Evolutionary conservation across 2,113 vertebrate genomes (phyloP).

Genomic region (Gopherus evgoodei): DNA sequence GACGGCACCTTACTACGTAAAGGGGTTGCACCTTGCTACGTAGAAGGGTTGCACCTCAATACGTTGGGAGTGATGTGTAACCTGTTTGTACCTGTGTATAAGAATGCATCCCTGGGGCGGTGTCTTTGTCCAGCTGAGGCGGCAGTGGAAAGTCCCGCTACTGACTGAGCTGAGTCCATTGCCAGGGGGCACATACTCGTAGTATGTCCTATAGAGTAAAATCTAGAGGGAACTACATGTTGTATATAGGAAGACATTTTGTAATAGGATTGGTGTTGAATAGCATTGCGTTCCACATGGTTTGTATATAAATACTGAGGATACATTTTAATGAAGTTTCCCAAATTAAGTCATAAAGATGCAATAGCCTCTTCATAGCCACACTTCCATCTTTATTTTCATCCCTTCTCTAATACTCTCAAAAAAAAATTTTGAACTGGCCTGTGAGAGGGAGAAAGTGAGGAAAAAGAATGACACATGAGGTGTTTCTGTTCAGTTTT

Average conservation of each 20-base stretch:
- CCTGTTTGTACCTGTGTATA: no score
- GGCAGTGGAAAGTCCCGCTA: no score
- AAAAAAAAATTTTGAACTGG: background rate
- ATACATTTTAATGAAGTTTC: background rate
- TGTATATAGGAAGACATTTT: background rate
- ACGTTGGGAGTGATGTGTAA: no score
- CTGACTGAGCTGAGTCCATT: no score
- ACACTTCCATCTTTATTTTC: background rate
- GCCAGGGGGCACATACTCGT: no score
- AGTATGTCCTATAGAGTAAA: no score
- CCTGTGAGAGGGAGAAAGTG: background rate
- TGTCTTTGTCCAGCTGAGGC: no score
- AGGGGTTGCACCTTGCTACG: no score
- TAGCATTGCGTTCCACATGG: background rate
- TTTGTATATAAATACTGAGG: background rate
- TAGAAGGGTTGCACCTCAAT: no score
- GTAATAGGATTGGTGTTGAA: background rate
- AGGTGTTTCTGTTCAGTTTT: background rate
- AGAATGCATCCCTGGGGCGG: no score
- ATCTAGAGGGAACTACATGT: no score
- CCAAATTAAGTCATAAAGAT: background rate
- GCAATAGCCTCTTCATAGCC: background rate
- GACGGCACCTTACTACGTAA: no score
- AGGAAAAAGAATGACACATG: background rate
- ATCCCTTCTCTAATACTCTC: background rate